Evolutionary conservation across 2,113 vertebrate species (phyloP), one percentile per base, ranked within the genome.

Genomic region (Ceyx cyanopectus): DNA sequence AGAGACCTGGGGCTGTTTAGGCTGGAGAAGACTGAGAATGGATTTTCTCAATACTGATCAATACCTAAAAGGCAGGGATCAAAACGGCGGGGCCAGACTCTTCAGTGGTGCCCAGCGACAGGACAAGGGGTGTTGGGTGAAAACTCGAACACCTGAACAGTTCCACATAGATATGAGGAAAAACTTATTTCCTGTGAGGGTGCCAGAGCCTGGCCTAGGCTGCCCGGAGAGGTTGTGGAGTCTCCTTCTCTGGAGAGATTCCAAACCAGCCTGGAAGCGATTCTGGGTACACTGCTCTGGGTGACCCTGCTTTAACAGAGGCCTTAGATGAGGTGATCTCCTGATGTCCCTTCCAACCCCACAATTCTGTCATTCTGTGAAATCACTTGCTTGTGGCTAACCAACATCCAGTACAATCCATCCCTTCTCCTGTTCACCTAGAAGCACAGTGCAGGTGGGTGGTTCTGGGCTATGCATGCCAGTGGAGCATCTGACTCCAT

Each of bases 401-500:
- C 21, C 3, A 1, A 29, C 32, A 51, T 10, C 32, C 29, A 10
- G 34, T 5, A 24, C 6, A 27, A 34, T 20, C 37, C 74, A 63
- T 54, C 57, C 40, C 66, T 60, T 32, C 78, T 48, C 23, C 57
- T 10, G 23, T 3, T 32, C 27, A 17, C 27, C 43, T 75, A 79
- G 57, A 81, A 67, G 40, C 9, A 9, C 40, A 19, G 24, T 0
- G 6, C 27, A 12, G 53, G 26, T 1, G 10, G 32, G 3, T 32
- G 32, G 46, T 26, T 89, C n/a, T 0, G 1, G 17, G 20, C 60
- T 78, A 22, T 37, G 29, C 37, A 29, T 3, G 1, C 15, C 0
- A 0, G 7, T 3, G n/a, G 60, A 89, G 32, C 32, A 43, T 12
- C 12, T 1, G 0, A 34, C 61, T 78, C 32, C 26, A n/a, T 0